Percentiles rank a stretch among this genome's conserved stretches.
Conservation (phyloP, 2,797 vertebrate species). For the Lithobates pipiens region DNA sequence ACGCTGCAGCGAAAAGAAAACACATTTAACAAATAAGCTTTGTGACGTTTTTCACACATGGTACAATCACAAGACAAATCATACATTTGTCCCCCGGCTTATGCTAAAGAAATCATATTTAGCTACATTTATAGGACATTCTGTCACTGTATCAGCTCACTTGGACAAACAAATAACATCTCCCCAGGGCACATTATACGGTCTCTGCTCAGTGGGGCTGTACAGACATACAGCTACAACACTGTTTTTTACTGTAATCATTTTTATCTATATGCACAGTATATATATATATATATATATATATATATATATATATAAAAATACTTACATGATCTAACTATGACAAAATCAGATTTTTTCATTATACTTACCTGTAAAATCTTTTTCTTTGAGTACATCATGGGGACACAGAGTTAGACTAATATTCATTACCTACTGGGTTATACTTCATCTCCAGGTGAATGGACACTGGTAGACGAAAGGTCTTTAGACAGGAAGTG, state of each 20-base stretch:
- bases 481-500: too few species aligned
- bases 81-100: conserved; percentile 1
- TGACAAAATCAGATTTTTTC: too few species aligned
- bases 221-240: too few species aligned
- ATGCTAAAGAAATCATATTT: conserved; percentile 2
- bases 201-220: background rate
- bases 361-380: too few species aligned
- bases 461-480: too few species aligned
- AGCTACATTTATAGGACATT: conserved; percentile 20
- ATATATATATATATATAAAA: too few species aligned
- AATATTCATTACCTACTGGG: too few species aligned
- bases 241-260: background rate
- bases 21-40: conserved; percentile 34
- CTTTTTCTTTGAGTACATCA: too few species aligned
- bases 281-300: too few species aligned
- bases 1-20: conserved; percentile 4
- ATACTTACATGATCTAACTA: too few species aligned
- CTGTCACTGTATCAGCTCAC: background rate
- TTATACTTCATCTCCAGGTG: too few species aligned
- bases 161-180: conserved; percentile 1
- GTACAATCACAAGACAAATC: conserved; percentile 48
- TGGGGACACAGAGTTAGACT: too few species aligned
- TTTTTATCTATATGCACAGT: background rate
- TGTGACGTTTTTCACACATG: conserved; percentile 37
- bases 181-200: background rate